Evolutionary conservation across 2,888 invertebrate species (phyloP), one percentile per base, ranked within the genome.

Genomic region (Dolichomitus sp.): DNA sequence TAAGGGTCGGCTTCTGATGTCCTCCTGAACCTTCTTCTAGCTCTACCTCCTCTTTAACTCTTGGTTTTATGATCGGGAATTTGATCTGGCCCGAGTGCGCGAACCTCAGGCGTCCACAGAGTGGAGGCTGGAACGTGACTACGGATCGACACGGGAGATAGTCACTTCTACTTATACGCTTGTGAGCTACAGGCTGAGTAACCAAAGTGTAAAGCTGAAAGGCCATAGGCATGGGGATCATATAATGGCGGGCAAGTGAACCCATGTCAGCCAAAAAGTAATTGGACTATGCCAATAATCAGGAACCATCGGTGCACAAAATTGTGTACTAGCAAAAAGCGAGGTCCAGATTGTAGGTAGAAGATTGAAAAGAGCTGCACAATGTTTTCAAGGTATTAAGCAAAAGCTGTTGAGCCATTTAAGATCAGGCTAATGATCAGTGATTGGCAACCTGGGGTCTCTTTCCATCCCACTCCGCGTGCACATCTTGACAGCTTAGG

Each of bases 51-150:
- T 73, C 75, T 82, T 45, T 52, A 42, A 27, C 70, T 76, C 76
- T 76, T 59, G 79, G 80, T 87, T 87, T 88, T 88, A 88, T 86
- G 88, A 88, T 88, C 88, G 80, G 84, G 84, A 86, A 87, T 88
- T 88, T 87, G 86, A 88, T 88, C 84, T 85, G 80, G 65, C 82
- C 54, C 65, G 81, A 68, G 81, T 70, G 72, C 68, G 80, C 77
- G 74, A 73, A 74, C 52, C 65, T 76, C 79, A 68, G 72, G 65
- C 82, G 66, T 61, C 69, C 37, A 37, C 9, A 5, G 73, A 69
- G 80, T 70, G n/a, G 68, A 81, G 69, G 50, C 45, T 54, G 45
- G 82, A 85, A 86, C 86, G 86, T 85, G 86, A 86, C 85, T 85
- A 4, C 63, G 86, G 86, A 84, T 86, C 83, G 68, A 80, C 66